These are phyloP conservation scores for Stegana nigrithorax DNA, from an alignment of 2,888 invertebrate genomes.

Conservation along the genomic window DNA sequence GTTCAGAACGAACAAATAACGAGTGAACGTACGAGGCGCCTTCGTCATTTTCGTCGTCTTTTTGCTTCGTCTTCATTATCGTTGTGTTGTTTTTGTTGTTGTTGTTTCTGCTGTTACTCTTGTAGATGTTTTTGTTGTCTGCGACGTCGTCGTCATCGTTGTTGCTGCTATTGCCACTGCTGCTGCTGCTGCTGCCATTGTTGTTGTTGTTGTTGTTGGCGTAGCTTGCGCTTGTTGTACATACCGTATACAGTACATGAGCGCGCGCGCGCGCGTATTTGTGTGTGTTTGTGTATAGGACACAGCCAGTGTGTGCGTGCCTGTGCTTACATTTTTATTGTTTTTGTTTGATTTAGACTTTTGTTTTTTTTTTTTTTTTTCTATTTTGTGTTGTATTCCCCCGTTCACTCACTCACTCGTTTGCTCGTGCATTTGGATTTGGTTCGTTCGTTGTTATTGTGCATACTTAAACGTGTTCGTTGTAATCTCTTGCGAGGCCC, in stretches of 20 bases:
- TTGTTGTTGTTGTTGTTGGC: background rate
- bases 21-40: background rate
- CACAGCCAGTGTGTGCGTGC: slow-evolving; percentile 42
- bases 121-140: background rate
- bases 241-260: slow-evolving; percentile 32
- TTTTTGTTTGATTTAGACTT: slow-evolving; percentile 26
- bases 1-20: background rate
- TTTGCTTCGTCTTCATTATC: slow-evolving; percentile 2
- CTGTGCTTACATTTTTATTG: slow-evolving; percentile 16
- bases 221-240: slow-evolving; percentile 33
- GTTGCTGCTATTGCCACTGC: background rate
- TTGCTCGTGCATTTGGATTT: background rate
- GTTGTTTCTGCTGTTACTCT: background rate
- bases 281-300: too few relatives aligned
- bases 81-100: background rate
- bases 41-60: background rate
- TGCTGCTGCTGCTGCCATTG: slow-evolving; percentile 23
- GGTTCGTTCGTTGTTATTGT: background rate
- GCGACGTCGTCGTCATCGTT: slow-evolving; percentile 22
- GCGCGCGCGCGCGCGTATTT: too few relatives aligned
- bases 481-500: slow-evolving; percentile 65
- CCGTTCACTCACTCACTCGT: background rate
- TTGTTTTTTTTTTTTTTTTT: background rate
- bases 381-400: background rate
- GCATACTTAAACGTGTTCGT: slow-evolving; percentile 60